Evolutionary conservation across 2,113 vertebrate species (phyloP).

Genomic region (Petromus typicus): DNA sequence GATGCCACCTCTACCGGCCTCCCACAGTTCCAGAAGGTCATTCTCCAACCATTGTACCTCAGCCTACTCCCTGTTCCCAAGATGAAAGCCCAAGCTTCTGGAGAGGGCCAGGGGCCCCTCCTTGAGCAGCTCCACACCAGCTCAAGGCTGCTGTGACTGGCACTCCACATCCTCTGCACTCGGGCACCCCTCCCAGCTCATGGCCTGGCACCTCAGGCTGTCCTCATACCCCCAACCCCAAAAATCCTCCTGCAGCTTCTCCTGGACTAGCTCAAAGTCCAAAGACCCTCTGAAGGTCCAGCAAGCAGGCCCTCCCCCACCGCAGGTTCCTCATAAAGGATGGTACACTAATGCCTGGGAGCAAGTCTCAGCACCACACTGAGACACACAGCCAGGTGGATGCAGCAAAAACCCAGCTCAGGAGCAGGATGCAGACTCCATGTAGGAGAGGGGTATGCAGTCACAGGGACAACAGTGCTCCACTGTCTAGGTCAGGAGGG

Average conservation of each 20-base stretch:
- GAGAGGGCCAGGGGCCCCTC: too few species aligned
- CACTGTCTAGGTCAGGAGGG: background rate
- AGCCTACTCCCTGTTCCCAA: background rate
- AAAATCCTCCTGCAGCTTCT: background rate
- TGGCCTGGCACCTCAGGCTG: background rate
- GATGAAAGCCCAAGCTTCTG: background rate
- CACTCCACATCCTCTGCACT: background rate
- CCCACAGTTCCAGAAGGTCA: background rate
- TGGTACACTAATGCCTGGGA: background rate
- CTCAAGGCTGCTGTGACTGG: background rate
- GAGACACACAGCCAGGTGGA: background rate
- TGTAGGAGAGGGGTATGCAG: rapidly evolving
- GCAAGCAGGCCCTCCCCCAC: background rate
- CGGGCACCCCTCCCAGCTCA: too few species aligned
- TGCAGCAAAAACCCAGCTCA: background rate
- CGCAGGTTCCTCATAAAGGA: background rate
- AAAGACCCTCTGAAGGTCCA: background rate
- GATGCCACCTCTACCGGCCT: background rate
- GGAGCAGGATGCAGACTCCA: too few species aligned
- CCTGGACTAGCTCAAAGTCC: background rate
- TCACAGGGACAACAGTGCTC: background rate
- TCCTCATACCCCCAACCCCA: background rate
- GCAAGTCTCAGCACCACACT: background rate
- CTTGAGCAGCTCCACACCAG: background rate
- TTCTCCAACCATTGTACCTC: background rate